Evolutionary conservation across 2,113 vertebrate genomes (phyloP), one percentile per base, ranked within the genome.

Genomic region (Maccullochella peelii): DNA sequence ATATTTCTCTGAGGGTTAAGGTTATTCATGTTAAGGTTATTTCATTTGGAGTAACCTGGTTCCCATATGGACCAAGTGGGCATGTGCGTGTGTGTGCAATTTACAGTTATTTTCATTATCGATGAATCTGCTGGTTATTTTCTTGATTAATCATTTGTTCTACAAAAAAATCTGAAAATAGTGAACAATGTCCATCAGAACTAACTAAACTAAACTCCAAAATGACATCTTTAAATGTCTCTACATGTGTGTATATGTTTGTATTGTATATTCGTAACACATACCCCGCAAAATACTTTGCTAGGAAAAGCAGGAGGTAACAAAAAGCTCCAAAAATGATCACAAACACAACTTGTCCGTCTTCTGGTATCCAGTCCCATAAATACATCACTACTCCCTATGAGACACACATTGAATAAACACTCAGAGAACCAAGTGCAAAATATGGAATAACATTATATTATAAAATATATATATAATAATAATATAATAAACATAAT

Each of bases 291-390:
- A 94, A 95, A 90, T 94, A 90, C 55, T 94, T 96, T 54, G 95
- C 87, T 30, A 96, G 90, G 77, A 93, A 92, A 16, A 96, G 70
- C 67, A 95, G 86, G 36, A 96, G 86, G 87, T 95, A 96, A 86
- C 93, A 95, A 82, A 91, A 82, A 27, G 79, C 92, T 21, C 92
- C 93, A 38, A 95, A 94, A 75, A 89, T 4, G 44, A 96, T 89
- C 21, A 96, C 87, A 78, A 87, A 93, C 27, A 95, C 40, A 12
- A 96, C 93, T 88, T 96, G 95, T 44, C 93, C 91, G 8, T 96
- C 95, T 87, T 96, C 95, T 78, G 96, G 96, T 80, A 96, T 94
- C 93, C 94, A 95, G 10, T 95, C 94, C 96, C 96, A 96, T 68
- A 95, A 77, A 88, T 80, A 93, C 80, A 95, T 76, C 14, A 96